Base-by-base conservation (phyloP, 2,113 vertebrate species). In the Plotosus lineatus region DNA sequence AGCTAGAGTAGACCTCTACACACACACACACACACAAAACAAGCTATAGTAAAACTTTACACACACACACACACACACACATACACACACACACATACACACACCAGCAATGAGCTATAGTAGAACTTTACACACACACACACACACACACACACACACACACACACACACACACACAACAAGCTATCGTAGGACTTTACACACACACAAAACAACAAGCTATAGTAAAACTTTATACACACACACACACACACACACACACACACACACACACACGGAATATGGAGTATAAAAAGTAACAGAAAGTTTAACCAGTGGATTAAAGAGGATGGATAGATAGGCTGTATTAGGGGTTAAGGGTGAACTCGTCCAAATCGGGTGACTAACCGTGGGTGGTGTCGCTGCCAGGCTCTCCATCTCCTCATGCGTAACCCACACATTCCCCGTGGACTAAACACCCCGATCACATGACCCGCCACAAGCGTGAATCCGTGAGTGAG, bases 371-470 rank as follows among this genome's bases (percentile, higher is more conserved):
- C 28, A 56, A 60, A 36, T 26, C 50, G 61, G 3, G 44, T 86
- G 88, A 99, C 98, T 99, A 93, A 99, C 98, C 98, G 96, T 98
- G 88, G 94, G 95, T 26, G 95, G 96, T 0, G 97, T 95, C 88
- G 97, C 96, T 80, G 97, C 91, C 90, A 99, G 95, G 89, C 92
- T 97, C 93, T 99, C 97, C 97, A 99, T 99, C 86, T 99, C 98
- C 93, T 99, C 98, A 60, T 99, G 98, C 58, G 98, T 99, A 93
- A 99, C 92, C 98, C 98, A 99, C 92, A 99, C 95, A 96, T 98
- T 99, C 90, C 97, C 97, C 86, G 98, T 98, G 91, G 94, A 96
- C 98, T 99, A 94, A 92, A 85, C 89, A 86, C 79, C 86, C 90
- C 92, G 92, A 91, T 88, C 87, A 90, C 88, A 89, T 75, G 33